phyloP scores from a whole-genome alignment of 2,888 invertebrate species.

The Macropis europaea region DNA sequence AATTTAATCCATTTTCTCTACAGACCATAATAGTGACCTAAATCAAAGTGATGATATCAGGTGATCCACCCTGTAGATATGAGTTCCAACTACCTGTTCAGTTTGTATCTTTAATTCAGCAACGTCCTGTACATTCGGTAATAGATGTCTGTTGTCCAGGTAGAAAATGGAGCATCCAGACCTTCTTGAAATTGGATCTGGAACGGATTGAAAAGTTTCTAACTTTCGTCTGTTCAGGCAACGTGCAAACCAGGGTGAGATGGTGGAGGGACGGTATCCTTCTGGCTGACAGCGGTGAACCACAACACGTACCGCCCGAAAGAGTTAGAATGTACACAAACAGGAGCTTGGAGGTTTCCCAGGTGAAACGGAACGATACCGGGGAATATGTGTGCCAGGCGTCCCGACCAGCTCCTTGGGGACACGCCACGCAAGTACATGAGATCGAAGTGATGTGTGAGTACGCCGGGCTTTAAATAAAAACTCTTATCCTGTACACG shows the following conservation, averaged over 20 bases:
- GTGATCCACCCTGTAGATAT: no score
- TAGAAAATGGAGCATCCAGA: no score
- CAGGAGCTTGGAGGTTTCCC: slow-evolving; percentile 86
- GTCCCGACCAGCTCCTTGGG: slow-evolving; percentile 85
- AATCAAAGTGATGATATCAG: no score
- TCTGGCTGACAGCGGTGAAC: slow-evolving; percentile 84
- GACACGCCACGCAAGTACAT: slow-evolving; percentile 86
- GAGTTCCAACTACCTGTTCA: no score
- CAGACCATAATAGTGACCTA: no score
- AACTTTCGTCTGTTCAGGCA: slow-evolving; percentile 13
- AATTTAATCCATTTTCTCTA: no score
- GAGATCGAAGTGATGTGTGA: slow-evolving; percentile 90
- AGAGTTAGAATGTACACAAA: slow-evolving; percentile 84
- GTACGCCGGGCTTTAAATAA: slow-evolving; percentile 70
- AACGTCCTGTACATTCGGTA: no score
- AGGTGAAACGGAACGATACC: slow-evolving; percentile 82
- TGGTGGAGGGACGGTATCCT: slow-evolving; percentile 78
- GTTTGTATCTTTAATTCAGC: no score
- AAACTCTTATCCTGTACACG: no score
- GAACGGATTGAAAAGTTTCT: background rate
- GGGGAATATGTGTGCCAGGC: slow-evolving; percentile 87
- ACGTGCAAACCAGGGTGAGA: slow-evolving; percentile 66
- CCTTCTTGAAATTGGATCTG: background rate
- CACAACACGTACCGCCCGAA: slow-evolving; percentile 80
- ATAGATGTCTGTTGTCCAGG: no score